Evolutionary conservation across 2,888 invertebrate species (phyloP).

Genomic region (Agrotis segetum): DNA sequence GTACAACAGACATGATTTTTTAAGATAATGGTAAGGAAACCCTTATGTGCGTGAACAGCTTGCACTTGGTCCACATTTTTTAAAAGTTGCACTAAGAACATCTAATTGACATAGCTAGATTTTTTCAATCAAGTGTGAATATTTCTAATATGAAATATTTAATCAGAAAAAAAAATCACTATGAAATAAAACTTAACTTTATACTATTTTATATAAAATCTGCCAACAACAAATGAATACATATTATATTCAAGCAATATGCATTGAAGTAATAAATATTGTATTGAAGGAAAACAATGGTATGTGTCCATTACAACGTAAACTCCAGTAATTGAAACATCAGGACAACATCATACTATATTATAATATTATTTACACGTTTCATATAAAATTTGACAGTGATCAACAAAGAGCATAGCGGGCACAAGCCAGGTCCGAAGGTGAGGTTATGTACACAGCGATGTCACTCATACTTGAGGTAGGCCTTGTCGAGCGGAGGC

Average conservation of each 20-base stretch:
- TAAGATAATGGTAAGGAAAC: no score
- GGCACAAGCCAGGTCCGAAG: conserved; percentile 55
- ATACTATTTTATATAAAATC: conserved; percentile 2
- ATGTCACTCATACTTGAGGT: conserved; percentile 88
- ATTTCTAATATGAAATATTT: not conserved
- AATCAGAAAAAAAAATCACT: no score
- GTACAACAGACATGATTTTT: no score
- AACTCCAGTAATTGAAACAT: conserved; percentile 56
- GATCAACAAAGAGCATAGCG: conserved; percentile 78
- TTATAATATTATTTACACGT: conserved; percentile 84
- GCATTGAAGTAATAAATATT: conserved; percentile 8
- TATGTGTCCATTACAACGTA: not conserved
- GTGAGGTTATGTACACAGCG: conserved; percentile 59
- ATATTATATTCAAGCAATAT: not conserved
- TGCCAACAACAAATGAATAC: conserved; percentile 10
- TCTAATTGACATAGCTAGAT: not conserved
- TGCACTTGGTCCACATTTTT: not conserved
- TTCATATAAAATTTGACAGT: conserved; percentile 87
- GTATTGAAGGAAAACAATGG: not conserved
- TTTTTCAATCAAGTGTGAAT: not conserved
- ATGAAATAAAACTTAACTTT: conserved; percentile 1
- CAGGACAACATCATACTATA: conserved; percentile 73
- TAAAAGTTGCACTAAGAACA: not conserved
- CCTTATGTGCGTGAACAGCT: no score
- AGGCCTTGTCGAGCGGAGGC: conserved; percentile 82